A percentile compares a stretch with the other conserved stretches of the same genome.
These are phyloP conservation scores for Balearica regulorum DNA, from an alignment of 2,797 vertebrate species.

Conservation along the genomic window DNA sequence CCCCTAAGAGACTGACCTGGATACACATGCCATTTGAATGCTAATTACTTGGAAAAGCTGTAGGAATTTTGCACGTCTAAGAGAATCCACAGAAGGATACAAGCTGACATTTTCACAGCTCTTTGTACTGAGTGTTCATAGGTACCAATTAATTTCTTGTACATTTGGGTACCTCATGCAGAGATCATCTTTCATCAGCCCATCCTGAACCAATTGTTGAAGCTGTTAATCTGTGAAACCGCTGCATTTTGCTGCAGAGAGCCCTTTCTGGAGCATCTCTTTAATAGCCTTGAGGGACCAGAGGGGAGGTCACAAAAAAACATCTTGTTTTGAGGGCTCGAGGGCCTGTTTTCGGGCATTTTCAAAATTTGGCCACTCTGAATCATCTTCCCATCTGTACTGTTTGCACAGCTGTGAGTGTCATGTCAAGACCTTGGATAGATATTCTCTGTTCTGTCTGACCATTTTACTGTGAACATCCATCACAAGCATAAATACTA, in stretches of 20 bases:
- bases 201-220: neutral
- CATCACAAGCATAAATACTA: constrained; percentile 43
- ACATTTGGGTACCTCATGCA: neutral
- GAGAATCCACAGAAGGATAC: neutral
- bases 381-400: constrained; percentile 54
- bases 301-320: neutral
- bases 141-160: neutral
- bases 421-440: constrained; percentile 61
- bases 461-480: constrained; percentile 48
- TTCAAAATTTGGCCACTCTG: constrained; percentile 11
- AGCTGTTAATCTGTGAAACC: constrained; percentile 25
- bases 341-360: constrained; percentile 29
- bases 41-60: neutral
- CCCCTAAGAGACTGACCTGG: neutral
- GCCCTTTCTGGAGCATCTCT: neutral
- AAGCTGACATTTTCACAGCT: neutral
- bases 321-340: neutral
- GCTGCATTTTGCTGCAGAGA: neutral
- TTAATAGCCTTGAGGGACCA: neutral
- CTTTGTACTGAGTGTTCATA: neutral
- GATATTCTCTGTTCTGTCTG: constrained; percentile 39
- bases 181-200: neutral
- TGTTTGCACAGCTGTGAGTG: constrained; percentile 57
- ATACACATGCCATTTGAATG: neutral
- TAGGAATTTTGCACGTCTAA: neutral